Conservation (phyloP, 2,113 vertebrate species). For the Macrotis lagotis region DNA sequence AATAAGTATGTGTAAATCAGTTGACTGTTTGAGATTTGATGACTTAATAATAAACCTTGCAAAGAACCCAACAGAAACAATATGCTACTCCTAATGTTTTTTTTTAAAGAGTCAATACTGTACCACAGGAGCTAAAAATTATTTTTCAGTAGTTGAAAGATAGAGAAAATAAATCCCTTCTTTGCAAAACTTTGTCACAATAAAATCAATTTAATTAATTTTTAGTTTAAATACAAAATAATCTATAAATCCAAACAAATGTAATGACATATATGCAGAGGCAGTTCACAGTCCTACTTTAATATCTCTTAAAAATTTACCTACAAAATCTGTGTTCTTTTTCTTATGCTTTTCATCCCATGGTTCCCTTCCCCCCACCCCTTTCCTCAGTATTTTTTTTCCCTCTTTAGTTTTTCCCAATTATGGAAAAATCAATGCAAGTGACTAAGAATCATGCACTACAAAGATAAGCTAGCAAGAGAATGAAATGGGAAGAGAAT, state of each 20-base stretch:
- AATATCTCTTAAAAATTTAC: neutral
- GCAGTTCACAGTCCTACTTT: neutral
- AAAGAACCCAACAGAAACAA: neutral
- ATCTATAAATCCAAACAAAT: slow-evolving; percentile 14
- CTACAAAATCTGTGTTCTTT: neutral
- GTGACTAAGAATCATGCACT: neutral
- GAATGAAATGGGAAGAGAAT: neutral
- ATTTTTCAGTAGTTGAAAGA: slow-evolving; percentile 3
- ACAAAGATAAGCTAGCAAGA: neutral
- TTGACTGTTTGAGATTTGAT: neutral
- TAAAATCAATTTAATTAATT: neutral
- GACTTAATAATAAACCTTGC: neutral
- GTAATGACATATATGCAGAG: neutral
- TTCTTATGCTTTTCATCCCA: neutral
- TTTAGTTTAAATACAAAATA: slow-evolving; percentile 22
- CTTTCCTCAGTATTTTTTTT: neutral
- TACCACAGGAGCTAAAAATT: neutral
- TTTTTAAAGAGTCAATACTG: neutral
- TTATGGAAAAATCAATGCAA: slow-evolving; percentile 20
- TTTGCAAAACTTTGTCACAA: neutral
- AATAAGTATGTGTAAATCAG: neutral
- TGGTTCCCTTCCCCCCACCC: neutral
- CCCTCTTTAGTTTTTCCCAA: neutral
- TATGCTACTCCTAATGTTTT: neutral
- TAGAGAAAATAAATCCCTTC: neutral